Percentiles rank a stretch among this genome's conserved stretches.
Conservation (phyloP, 2,113 vertebrate species). For the Urocolius indicus region DNA sequence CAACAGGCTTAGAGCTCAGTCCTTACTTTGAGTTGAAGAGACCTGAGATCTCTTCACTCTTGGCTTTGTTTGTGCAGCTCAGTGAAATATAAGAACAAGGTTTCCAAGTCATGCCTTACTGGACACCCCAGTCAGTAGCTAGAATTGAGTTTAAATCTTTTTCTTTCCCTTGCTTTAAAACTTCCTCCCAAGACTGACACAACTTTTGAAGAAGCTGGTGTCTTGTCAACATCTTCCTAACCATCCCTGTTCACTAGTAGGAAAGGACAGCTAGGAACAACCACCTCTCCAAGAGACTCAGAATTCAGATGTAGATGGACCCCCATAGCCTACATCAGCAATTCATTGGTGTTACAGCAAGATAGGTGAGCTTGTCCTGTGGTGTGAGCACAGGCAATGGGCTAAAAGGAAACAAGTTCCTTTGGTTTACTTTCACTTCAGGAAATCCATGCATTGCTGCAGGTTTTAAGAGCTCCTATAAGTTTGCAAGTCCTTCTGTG, state of each 20-base stretch:
- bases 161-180: not conserved
- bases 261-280: not conserved
- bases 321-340: not conserved
- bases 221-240: not conserved
- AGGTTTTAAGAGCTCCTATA: not conserved
- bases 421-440: not conserved
- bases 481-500: not conserved
- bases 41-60: not conserved
- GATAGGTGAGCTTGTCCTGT: not conserved
- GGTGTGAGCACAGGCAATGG: rapidly evolving
- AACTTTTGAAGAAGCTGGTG: not conserved
- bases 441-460: not conserved
- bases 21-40: not conserved
- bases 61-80: not conserved
- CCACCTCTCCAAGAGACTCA: not conserved
- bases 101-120: not conserved
- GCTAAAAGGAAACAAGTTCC: not conserved
- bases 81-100: not conserved
- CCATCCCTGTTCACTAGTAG: not conserved
- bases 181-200: not conserved
- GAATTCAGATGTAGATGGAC: not conserved
- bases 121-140: not conserved
- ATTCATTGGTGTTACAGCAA: not conserved
- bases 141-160: not conserved
- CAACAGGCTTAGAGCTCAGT: not conserved